phyloP scores from a whole-genome alignment of 2,113 vertebrate species.

The Chinchilla lanigera region DNA sequence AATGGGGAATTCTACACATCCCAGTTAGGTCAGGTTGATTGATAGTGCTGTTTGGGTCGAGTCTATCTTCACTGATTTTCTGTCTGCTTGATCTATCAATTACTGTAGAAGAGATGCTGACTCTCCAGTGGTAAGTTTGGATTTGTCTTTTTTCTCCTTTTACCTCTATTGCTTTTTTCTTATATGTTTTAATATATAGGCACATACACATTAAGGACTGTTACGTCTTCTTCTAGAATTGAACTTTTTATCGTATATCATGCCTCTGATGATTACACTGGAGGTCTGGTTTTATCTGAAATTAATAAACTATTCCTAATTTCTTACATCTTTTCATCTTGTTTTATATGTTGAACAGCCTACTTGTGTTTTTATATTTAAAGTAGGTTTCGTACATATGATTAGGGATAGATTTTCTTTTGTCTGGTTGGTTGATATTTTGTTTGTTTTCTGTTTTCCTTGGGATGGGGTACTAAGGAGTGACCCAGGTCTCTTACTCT shows the following conservation, averaged over 20 bases:
- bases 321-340: not conserved
- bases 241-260: not conserved
- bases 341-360: not conserved
- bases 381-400: not conserved
- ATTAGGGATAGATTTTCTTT: not conserved
- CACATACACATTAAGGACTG: not conserved
- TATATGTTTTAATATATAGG: not conserved
- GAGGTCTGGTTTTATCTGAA: not conserved
- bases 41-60: not conserved
- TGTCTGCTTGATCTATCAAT: slow-evolving; percentile 12
- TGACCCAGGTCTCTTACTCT: not conserved
- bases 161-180: not conserved
- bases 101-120: not conserved
- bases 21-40: slow-evolving; percentile 33
- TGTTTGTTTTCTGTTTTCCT: not conserved
- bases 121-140: not conserved
- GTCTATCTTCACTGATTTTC: slow-evolving; percentile 15
- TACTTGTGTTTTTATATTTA: slow-evolving; percentile 3
- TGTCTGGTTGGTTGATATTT: not conserved
- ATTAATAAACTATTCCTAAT: not conserved
- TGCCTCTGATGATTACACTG: not conserved
- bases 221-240: not conserved
- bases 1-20: not conserved
- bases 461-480: not conserved
- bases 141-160: not conserved